Evolutionary conservation across 2,888 invertebrate genomes (phyloP).

Genomic region (Spilarctia lutea): DNA sequence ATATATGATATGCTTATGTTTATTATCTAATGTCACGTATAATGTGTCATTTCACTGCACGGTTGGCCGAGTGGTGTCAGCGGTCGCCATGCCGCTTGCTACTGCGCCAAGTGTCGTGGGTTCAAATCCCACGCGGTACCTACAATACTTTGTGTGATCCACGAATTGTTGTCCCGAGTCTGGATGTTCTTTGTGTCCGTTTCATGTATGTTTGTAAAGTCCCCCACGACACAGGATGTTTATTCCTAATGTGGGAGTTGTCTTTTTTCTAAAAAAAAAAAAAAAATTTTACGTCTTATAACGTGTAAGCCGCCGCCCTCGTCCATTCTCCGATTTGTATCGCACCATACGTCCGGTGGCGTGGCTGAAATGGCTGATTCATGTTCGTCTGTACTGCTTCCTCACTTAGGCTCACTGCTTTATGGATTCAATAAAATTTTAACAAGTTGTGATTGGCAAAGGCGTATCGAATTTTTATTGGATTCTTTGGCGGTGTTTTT

Average conservation of each 20-base stretch:
- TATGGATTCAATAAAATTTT: neutral
- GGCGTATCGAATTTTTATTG: neutral
- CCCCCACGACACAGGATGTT: no score
- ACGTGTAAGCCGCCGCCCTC: neutral
- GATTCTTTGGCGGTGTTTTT: neutral
- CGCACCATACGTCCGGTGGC: constrained; percentile 19
- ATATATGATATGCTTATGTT: neutral
- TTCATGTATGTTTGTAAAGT: no score
- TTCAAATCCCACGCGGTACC: no score
- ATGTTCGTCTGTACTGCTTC: constrained; percentile 13
- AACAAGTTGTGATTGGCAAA: neutral
- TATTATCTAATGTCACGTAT: neutral
- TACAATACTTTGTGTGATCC: no score
- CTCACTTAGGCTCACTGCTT: constrained; percentile 3
- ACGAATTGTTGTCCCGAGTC: no score
- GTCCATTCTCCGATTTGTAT: constrained; percentile 2
- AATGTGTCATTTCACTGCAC: neutral
- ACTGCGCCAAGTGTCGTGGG: no score
- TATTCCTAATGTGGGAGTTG: no score
- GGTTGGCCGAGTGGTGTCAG: no score
- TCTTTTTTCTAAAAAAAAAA: no score
- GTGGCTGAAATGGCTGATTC: constrained; percentile 10
- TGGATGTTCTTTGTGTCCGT: no score
- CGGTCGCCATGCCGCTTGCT: no score
- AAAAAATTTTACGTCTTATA: neutral